Evolutionary conservation across 2,888 invertebrate species (phyloP).

Genomic region (Iphiclides podalirius): DNA sequence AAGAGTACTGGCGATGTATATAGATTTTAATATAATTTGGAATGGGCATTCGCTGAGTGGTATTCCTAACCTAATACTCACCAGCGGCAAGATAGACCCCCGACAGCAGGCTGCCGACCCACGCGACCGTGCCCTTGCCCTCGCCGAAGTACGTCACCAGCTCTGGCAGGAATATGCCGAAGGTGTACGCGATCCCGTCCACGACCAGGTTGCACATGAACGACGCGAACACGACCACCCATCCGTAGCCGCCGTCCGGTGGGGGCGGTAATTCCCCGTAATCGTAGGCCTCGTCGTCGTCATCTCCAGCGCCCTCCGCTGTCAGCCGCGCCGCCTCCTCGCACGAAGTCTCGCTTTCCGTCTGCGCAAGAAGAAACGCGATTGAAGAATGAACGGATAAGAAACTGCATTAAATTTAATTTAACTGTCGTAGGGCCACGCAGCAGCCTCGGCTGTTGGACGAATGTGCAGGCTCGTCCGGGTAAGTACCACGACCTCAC

Average conservation of each 20-base stretch:
- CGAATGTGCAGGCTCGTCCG: no score
- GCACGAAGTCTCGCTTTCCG: conserved; percentile 92
- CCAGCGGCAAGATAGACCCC: conserved; percentile 97
- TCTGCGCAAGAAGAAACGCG: conserved; percentile 79
- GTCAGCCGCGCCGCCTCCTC: conserved; percentile 91
- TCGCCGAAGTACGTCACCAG: conserved; percentile 90
- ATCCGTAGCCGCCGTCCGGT: conserved; percentile 95
- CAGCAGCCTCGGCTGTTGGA: no score
- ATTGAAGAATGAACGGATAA: not conserved
- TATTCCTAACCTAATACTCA: conserved; percentile 55
- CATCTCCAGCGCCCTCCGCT: conserved; percentile 81
- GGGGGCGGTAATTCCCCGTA: conserved; percentile 91
- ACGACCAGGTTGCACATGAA: conserved; percentile 99
- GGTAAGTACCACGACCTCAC: no score
- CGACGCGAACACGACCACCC: conserved; percentile 96
- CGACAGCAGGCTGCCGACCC: conserved; percentile 96
- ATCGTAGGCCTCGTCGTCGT: conserved; percentile 82
- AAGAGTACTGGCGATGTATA: no score
- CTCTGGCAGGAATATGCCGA: conserved; percentile 93
- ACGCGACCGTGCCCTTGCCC: conserved; percentile 92
- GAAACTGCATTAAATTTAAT: not conserved
- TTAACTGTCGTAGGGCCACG: no score
- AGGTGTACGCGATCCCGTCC: conserved; percentile 99
- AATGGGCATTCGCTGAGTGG: no score
- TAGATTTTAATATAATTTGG: no score